phyloP scores from a whole-genome alignment of 1,140 invertebrate species.

The Cyclina sinensis region DNA sequence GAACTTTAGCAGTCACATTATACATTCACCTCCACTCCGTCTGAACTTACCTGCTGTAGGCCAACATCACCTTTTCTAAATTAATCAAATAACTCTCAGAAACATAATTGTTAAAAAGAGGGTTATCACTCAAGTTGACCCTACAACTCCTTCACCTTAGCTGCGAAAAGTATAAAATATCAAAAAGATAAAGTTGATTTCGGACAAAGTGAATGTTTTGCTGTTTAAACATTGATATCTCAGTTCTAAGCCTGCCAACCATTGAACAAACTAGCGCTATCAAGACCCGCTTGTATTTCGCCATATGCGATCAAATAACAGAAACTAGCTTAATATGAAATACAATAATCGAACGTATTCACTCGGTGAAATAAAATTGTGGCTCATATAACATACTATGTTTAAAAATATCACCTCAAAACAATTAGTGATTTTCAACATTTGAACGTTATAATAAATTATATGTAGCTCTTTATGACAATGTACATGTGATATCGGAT shows the following conservation, averaged over 20 bases:
- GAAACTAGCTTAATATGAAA: slow-evolving; percentile 28
- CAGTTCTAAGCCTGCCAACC: neutral
- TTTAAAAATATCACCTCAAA: neutral
- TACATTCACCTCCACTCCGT: no score
- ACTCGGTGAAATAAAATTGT: slow-evolving; percentile 11
- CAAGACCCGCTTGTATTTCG: neutral
- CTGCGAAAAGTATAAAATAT: neutral
- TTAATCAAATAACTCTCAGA: no score
- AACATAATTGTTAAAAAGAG: no score
- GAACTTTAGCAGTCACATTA: no score
- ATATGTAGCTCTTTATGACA: no score
- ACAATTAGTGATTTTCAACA: slow-evolving; percentile 10
- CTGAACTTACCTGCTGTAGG: no score
- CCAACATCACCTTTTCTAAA: no score
- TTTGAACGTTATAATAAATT: no score
- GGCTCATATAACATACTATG: neutral
- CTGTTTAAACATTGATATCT: slow-evolving; percentile 33
- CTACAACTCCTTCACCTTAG: no score
- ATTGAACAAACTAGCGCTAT: neutral
- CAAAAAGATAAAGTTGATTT: neutral
- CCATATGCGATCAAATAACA: slow-evolving; percentile 6
- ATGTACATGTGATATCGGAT: no score
- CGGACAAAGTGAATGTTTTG: slow-evolving; percentile 2
- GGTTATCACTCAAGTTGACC: no score
- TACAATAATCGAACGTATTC: slow-evolving; percentile 22